These are phyloP conservation scores for Danio jaintianensis DNA, from an alignment of 2,797 vertebrate species.

Conservation along the genomic window DNA sequence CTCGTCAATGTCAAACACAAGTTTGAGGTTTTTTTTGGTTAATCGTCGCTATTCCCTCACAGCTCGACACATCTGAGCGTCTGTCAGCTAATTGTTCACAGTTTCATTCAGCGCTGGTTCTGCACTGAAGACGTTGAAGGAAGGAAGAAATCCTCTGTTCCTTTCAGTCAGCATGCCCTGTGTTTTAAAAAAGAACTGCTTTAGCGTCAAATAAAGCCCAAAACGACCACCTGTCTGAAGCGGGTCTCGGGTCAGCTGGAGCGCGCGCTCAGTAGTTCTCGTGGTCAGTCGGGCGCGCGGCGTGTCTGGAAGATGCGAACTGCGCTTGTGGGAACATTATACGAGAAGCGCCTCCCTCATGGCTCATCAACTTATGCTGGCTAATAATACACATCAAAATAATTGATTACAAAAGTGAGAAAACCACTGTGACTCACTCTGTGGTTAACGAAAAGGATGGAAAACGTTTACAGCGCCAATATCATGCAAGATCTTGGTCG, in stretches of 20 bases:
- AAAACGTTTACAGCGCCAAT: neutral
- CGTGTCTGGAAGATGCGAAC: constrained; percentile 17
- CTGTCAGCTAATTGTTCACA: neutral
- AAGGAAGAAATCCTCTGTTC: neutral
- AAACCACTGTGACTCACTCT: neutral
- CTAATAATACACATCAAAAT: constrained; percentile 30
- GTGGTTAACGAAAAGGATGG: neutral
- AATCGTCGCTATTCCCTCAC: neutral
- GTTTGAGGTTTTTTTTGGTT: constrained; percentile 33
- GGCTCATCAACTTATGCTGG: constrained; percentile 13
- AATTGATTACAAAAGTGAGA: constrained; percentile 3
- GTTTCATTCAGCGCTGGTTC: constrained; percentile 17
- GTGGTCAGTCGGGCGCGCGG: neutral
- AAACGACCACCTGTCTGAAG: neutral
- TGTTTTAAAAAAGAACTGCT: neutral
- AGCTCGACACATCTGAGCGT: constrained; percentile 15
- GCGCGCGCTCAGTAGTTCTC: constrained; percentile 8
- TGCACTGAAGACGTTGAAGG: neutral
- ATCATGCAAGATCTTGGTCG: neutral
- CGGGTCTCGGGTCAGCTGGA: neutral
- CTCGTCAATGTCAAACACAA: constrained; percentile 1
- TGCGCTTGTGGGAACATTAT: constrained; percentile 11
- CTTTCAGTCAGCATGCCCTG: neutral
- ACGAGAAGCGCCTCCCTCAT: constrained; percentile 30
- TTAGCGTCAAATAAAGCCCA: neutral